Base-by-base conservation (phyloP, 1,140 invertebrate species). In the Tetramorium parvispinum region DNA sequence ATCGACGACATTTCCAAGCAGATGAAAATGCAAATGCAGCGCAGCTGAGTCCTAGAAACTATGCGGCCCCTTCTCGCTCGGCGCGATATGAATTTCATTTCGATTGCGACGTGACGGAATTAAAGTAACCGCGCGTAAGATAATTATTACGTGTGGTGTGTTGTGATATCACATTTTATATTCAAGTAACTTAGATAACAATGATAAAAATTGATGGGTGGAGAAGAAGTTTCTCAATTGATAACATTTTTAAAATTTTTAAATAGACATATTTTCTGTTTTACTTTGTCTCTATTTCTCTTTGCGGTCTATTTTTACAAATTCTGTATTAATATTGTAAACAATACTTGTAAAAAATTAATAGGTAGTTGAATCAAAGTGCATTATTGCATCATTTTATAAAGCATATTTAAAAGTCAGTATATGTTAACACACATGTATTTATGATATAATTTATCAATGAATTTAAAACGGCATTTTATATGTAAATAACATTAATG, bases 1-100 rank as follows among this genome's bases (percentile, higher is more conserved):
- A 89, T 89, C 87, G 88, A 81, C 87, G 88, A 89, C 83, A 57
- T 71, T 89, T 57, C 75, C 82, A 43, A 6, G 59, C 46, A 46
- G 32, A 82, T 83, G 87, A 87, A 87, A 75, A 87, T 59, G 63
- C 24, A 75, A 77, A 85, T 57, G 77, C 53, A 43, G 8, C 4
- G 13, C 16, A 24, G 21, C 2, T 43, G 51, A 71, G 70, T 77
- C 37, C 68, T 55, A 55, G 65, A 46, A 68, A 68, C 66, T 59
- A 21, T 32, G 51, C 79, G 79, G 7, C 46, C 18, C 46, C 16
- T 55, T 3, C 49, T 40, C 21, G 53, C 78, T 57, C 68, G 37
- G 21, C 53, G 37, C 51, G 53, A 61, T 83, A 75, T 83, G 68
- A 83, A 83, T 83, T 83, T 83, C 68, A 83, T 61, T 46, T 3